These are phyloP conservation scores for Piezodorus guildinii DNA, from an alignment of 1,140 invertebrate species.

Conservation along the genomic window DNA sequence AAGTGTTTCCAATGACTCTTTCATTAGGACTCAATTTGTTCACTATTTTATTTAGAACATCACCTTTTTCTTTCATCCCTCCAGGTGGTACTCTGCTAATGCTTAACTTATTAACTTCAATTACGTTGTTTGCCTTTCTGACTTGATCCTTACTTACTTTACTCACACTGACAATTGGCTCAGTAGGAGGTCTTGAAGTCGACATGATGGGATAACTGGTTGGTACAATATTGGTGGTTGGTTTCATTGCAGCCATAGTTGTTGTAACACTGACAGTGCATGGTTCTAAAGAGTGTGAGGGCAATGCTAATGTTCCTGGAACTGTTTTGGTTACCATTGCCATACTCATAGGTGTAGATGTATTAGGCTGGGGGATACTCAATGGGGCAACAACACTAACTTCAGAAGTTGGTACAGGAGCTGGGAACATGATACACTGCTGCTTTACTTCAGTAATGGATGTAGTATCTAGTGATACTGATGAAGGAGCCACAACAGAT, in stretches of 20 bases:
- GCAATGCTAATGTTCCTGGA: too few species aligned
- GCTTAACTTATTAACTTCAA: slow-evolving; percentile 25
- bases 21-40: slow-evolving; percentile 24
- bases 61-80: slow-evolving; percentile 14
- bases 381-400: too few species aligned
- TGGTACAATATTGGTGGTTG: slow-evolving; percentile 12
- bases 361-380: too few species aligned
- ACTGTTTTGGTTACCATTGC: too few species aligned
- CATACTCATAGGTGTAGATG: too few species aligned
- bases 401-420: too few species aligned
- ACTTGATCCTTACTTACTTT: slow-evolving; percentile 23
- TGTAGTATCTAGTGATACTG: not conserved
- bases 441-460: not conserved
- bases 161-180: slow-evolving; percentile 22
- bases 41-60: slow-evolving; percentile 21
- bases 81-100: slow-evolving; percentile 20
- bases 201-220: slow-evolving; percentile 2
- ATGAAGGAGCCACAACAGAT: not conserved
- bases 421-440: not conserved
- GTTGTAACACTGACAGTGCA: not conserved
- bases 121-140: slow-evolving; percentile 11
- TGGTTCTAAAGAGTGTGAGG: too few species aligned
- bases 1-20: slow-evolving; percentile 23
- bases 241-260: slow-evolving; percentile 12
- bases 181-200: not conserved